These are phyloP conservation scores for Sinohyriopsis cumingii DNA, from an alignment of 2,888 invertebrate genomes.

Conservation along the genomic window DNA sequence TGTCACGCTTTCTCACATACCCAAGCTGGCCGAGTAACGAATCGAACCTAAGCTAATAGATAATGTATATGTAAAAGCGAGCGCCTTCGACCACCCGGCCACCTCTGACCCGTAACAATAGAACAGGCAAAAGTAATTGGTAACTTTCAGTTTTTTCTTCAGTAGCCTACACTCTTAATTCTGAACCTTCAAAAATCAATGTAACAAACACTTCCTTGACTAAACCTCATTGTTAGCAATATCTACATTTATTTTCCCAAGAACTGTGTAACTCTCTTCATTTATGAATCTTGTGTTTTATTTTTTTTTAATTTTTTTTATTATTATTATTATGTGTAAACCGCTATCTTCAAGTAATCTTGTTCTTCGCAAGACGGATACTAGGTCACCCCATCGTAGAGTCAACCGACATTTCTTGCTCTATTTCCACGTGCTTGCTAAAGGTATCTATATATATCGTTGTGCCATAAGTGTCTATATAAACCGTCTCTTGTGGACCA, in stretches of 20 bases:
- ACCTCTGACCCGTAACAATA: too few relatives aligned
- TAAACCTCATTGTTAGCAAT: conserved; percentile 25
- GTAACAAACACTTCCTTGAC: conserved; percentile 13
- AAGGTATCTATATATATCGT: conserved; percentile 7
- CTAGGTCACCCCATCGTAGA: not conserved
- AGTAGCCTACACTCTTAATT: conserved; percentile 22
- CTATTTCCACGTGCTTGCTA: conserved; percentile 16
- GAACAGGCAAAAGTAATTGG: not conserved
- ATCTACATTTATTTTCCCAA: conserved; percentile 19
- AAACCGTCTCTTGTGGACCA: conserved; percentile 7
- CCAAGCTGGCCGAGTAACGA: too few relatives aligned
- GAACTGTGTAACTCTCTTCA: conserved; percentile 10
- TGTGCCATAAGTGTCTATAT: conserved; percentile 5
- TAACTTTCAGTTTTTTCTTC: conserved; percentile 13
- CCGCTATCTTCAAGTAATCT: conserved; percentile 5
- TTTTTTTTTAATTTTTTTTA: too few relatives aligned
- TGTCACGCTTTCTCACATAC: too few relatives aligned
- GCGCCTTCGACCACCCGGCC: too few relatives aligned
- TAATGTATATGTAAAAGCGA: too few relatives aligned
- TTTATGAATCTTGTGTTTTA: conserved; percentile 15
- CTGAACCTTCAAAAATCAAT: conserved; percentile 31
- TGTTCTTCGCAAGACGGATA: not conserved
- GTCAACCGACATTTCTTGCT: conserved; percentile 11
- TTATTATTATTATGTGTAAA: too few relatives aligned
- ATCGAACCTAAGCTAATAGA: too few relatives aligned